Percentiles rank a stretch among this genome's conserved stretches.
Conservation (phyloP, 2,113 vertebrate species). For the Perca flavescens region DNA sequence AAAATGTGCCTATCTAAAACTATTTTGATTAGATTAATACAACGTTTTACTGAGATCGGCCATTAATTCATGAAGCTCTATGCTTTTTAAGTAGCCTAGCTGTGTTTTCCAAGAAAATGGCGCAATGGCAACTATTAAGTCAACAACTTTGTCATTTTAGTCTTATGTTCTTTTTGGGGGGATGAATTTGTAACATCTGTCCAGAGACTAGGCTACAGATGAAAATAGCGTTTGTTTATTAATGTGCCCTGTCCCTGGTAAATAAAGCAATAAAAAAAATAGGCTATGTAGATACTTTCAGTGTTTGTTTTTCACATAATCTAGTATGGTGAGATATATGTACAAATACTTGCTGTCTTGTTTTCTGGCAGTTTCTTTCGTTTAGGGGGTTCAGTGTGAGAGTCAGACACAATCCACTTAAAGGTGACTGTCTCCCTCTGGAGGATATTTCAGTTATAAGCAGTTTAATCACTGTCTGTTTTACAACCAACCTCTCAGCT, state of each 20-base stretch:
- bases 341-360: background rate
- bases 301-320: background rate
- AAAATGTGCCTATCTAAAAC: background rate
- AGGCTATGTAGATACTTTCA: background rate
- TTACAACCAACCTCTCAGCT: background rate
- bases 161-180: background rate
- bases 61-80: too few species aligned
- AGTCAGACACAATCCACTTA: background rate
- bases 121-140: background rate
- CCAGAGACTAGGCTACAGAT: background rate
- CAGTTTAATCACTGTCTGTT: background rate
- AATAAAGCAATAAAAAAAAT: background rate
- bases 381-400: background rate
- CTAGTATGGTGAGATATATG: background rate
- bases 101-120: background rate
- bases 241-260: too few species aligned
- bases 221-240: background rate
- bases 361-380: background rate
- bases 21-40: background rate
- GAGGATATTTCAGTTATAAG: background rate
- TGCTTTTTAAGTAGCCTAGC: too few species aligned
- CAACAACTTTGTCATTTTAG: background rate
- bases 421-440: conserved; percentile 66
- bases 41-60: background rate
- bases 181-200: background rate